phyloP scores from a whole-genome alignment of 2,888 invertebrate genomes.

The Melipona bicolor region DNA sequence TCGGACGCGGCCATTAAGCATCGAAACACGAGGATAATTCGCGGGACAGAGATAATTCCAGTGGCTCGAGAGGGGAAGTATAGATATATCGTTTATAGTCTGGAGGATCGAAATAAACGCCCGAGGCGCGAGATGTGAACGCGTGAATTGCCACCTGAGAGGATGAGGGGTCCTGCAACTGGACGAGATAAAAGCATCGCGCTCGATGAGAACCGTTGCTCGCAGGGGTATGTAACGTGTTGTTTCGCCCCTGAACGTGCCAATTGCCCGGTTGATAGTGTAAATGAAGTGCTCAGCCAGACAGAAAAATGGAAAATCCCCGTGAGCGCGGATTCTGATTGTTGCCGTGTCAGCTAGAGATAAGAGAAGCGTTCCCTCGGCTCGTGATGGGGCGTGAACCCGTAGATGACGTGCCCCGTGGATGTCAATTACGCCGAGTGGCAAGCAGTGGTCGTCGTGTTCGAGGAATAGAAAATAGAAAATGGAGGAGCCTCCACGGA shows the following conservation, averaged over 20 bases:
- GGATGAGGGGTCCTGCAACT: conserved; percentile 34
- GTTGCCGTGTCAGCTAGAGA: conserved; percentile 17
- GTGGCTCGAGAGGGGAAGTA: conserved; percentile 5
- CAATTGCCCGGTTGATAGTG: conserved; percentile 37
- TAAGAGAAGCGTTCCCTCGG: conserved; percentile 23
- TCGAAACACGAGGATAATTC: conserved; percentile 26
- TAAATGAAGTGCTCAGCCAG: conserved; percentile 51
- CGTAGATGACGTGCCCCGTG: conserved; percentile 2
- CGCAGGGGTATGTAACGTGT: conserved; percentile 34
- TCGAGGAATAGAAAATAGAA: conserved; percentile 64
- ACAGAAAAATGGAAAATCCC: conserved; percentile 37
- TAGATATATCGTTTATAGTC: conserved; percentile 1
- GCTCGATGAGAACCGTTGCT: conserved; percentile 31
- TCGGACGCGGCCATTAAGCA: conserved; percentile 39
- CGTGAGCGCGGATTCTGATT: conserved; percentile 23
- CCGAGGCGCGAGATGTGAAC: conserved; percentile 13
- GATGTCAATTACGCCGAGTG: conserved; percentile 41
- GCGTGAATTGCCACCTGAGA: conserved; percentile 49
- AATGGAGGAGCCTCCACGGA: conserved; percentile 51
- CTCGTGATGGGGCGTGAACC: conserved; percentile 14
- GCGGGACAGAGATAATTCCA: conserved; percentile 33
- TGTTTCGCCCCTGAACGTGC: conserved; percentile 25
- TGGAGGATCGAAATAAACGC: conserved; percentile 37
- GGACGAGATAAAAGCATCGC: conserved; percentile 35
- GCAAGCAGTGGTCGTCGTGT: conserved; percentile 49